A percentile compares a stretch with the other conserved stretches of the same genome.
These are phyloP conservation scores for Heliornis fulica DNA, from an alignment of 2,113 vertebrate genomes.

Conservation along the genomic window DNA sequence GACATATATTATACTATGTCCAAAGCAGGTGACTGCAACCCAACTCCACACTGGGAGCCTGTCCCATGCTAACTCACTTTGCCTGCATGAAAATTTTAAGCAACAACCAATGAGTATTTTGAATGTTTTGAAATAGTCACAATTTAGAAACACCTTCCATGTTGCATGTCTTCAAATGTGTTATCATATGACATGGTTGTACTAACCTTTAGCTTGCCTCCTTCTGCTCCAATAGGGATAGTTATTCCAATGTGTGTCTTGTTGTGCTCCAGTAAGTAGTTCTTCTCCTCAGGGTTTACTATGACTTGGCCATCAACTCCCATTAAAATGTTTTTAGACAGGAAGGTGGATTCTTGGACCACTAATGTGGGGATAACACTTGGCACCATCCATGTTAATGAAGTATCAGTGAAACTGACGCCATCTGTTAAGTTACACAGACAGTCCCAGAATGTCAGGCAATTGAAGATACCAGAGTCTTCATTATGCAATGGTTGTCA, in stretches of 20 bases:
- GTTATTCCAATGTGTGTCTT: constrained; percentile 57
- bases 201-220: constrained; percentile 70
- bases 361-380: constrained; percentile 72
- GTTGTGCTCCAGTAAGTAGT: constrained; percentile 63
- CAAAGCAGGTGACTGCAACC: not conserved
- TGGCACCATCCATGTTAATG: constrained; percentile 80
- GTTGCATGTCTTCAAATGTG: not conserved
- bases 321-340: constrained; percentile 70
- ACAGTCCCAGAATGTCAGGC: not conserved
- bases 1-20: not conserved
- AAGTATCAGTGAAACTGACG: constrained; percentile 61
- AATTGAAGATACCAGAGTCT: not conserved
- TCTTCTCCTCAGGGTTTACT: constrained; percentile 10
- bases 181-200: not conserved
- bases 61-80: not conserved
- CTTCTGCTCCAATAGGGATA: constrained; percentile 78
- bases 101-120: not conserved
- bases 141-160: not conserved
- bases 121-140: not conserved
- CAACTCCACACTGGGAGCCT: not conserved
- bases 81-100: not conserved
- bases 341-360: constrained; percentile 41
- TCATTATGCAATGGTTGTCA: not conserved
- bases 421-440: constrained; percentile 68
- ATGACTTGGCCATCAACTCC: constrained; percentile 69